Conservation (phyloP, 2,888 invertebrate species). For the Scaptomyza caliginosa region DNA sequence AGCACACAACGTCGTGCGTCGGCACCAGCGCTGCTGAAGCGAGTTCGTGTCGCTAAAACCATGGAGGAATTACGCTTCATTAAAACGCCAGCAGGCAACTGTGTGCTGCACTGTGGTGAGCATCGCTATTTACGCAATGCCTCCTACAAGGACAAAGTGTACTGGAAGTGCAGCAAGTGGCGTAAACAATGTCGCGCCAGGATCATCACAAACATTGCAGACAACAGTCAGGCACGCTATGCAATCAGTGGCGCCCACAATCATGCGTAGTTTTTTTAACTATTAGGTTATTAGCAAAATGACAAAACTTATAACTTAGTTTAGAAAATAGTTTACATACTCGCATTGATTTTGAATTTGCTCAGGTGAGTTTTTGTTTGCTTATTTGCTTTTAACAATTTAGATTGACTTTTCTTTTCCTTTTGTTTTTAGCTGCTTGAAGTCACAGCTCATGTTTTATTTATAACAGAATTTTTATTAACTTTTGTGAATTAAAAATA, state of each 20-base stretch:
- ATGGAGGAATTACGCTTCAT: conserved; percentile 77
- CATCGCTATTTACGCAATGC: conserved; percentile 84
- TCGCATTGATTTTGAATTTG: background rate
- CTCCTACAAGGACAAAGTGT: conserved; percentile 82
- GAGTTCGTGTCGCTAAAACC: conserved; percentile 67
- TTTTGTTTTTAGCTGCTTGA: conserved; percentile 3
- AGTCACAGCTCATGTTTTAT: background rate
- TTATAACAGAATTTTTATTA: background rate
- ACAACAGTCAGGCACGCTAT: conserved; percentile 54
- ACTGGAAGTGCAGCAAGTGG: conserved; percentile 84
- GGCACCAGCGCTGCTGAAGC: conserved; percentile 53
- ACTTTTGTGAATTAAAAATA: no score
- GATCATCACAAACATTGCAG: conserved; percentile 80
- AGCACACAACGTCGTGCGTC: conserved; percentile 3
- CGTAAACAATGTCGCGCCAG: conserved; percentile 83
- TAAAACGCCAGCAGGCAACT: conserved; percentile 82
- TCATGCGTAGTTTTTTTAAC: conserved; percentile 63
- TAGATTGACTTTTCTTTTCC: conserved; percentile 1
- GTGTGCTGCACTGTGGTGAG: conserved; percentile 81
- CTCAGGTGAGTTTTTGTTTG: conserved; percentile 12
- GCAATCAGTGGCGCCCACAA: conserved; percentile 83
- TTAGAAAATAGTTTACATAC: background rate
- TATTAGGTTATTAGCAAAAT: background rate
- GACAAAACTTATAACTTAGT: conserved; percentile 1
- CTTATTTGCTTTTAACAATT: background rate